Percentiles rank a stretch among this genome's conserved stretches.
phyloP scores from a whole-genome alignment of 2,797 vertebrate genomes.

The Neosilurus mollespiculum region DNA sequence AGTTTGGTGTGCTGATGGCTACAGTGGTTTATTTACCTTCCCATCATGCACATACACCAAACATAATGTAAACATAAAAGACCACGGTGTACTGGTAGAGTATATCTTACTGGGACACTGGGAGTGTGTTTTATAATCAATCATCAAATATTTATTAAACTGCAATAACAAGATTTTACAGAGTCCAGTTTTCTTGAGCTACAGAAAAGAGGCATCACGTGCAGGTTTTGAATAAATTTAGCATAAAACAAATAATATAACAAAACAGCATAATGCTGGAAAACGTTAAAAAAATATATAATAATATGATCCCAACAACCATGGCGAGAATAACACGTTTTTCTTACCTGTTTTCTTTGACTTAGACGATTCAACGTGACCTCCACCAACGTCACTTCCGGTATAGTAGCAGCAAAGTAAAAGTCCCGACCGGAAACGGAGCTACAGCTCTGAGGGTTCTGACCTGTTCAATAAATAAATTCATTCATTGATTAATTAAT shows the following conservation, averaged over 20 bases:
- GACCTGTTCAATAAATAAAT: not conserved
- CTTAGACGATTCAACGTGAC: conserved; percentile 44
- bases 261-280: not conserved
- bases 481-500: not conserved
- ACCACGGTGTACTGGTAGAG: not conserved
- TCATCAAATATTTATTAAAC: not conserved
- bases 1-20: not conserved
- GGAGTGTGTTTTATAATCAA: not conserved
- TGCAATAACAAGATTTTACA: not conserved
- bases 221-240: not conserved
- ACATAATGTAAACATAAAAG: not conserved
- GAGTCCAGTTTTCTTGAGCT: too few relatives aligned
- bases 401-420: not conserved
- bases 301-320: not conserved
- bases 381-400: conserved; percentile 48
- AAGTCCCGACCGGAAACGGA: conserved; percentile 29
- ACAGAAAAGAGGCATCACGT: not conserved
- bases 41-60: not conserved
- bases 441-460: not conserved
- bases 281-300: not conserved
- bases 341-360: conserved; percentile 23
- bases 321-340: not conserved
- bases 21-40: not conserved
- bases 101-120: not conserved
- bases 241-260: not conserved